Evolutionary conservation across 2,888 invertebrate genomes (phyloP), one percentile per base, ranked within the genome.

Genomic region (Seira ritae): DNA sequence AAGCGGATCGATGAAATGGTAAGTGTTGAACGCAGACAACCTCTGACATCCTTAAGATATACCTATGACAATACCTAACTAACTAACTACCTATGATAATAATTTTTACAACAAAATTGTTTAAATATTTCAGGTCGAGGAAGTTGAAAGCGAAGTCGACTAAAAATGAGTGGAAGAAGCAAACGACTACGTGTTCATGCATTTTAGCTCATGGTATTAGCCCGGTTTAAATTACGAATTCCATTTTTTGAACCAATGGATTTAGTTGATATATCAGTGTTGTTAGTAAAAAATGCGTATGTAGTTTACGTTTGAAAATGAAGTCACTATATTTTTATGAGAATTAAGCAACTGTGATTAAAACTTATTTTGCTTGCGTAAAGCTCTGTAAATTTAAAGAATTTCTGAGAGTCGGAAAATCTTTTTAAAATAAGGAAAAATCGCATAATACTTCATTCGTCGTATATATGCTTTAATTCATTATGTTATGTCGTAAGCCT

Each of bases 1-100:
- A n/a, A n/a, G 93, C 95, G 95, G 37, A 98, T 99, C 88, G 98
- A 98, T 90, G 94, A 95, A 90, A 94, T 96, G 91, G 96, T 97
- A 89, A 91, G 92, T 42, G 6, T 42, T 42, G 42, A 12, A 42
- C 6, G 42, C 42, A 8, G 42, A 42, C n/a, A n/a, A n/a, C n/a
- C n/a, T n/a, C n/a, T n/a, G n/a, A n/a, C n/a, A n/a, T n/a, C n/a
- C n/a, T n/a, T n/a, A n/a, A n/a, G n/a, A n/a, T n/a, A n/a, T n/a
- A n/a, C n/a, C n/a, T n/a, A n/a, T n/a, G n/a, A n/a, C n/a, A n/a
- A n/a, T n/a, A n/a, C n/a, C n/a, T n/a, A n/a, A 10, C 17, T 4
- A 60, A 19, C 60, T 60, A n/a, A 60, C 60, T n/a, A n/a, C 60
- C 46, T 12, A 6, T 60, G 17, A 60, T 60, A 60, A 60, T 60